Evolutionary conservation across 2,113 vertebrate species (phyloP).

Genomic region (Bubo blakistoni): DNA sequence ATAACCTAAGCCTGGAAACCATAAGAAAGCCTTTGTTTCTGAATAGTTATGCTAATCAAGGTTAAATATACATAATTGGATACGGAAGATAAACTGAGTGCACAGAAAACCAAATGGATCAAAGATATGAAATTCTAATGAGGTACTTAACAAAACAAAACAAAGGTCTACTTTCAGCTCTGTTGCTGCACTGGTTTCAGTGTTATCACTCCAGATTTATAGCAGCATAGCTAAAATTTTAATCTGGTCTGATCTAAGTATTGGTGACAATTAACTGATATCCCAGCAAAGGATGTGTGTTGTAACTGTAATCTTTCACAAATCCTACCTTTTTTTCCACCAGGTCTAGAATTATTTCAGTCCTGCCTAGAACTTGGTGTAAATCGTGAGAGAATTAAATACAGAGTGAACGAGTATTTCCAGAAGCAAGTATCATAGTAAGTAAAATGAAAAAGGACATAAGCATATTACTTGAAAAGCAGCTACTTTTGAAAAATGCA

Average conservation of each 20-base stretch:
- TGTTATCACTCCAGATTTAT: neutral
- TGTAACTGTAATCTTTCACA: neutral
- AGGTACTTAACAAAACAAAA: neutral
- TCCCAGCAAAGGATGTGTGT: neutral
- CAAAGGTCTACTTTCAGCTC: neutral
- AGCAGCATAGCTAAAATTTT: neutral
- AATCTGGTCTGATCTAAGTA: neutral
- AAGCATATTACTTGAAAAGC: neutral
- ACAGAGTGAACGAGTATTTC: neutral
- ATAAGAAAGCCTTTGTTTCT: neutral
- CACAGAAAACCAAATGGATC: neutral
- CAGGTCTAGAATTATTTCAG: neutral
- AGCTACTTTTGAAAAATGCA: neutral
- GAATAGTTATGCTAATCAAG: neutral
- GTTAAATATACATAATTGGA: neutral
- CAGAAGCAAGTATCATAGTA: neutral
- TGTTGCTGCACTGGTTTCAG: neutral
- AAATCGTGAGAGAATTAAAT: neutral
- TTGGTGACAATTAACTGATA: neutral
- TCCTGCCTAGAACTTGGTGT: neutral
- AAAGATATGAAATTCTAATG: neutral
- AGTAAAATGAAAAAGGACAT: neutral
- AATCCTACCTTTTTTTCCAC: neutral
- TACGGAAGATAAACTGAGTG: neutral
- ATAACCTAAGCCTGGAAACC: neutral